These are phyloP conservation scores for Albula goreensis DNA, from an alignment of 2,113 vertebrate genomes.

Conservation along the genomic window DNA sequence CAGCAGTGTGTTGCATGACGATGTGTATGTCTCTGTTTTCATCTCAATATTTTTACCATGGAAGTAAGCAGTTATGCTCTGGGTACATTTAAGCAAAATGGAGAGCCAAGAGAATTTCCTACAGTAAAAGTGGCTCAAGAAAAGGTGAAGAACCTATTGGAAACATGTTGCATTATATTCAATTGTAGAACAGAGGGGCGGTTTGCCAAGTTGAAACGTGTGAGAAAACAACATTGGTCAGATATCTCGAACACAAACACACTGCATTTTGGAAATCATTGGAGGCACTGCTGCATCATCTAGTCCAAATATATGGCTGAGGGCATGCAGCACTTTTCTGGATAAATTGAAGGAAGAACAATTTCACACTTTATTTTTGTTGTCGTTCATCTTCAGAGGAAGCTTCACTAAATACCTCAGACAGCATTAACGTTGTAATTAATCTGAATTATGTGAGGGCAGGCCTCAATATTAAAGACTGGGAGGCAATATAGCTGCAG, in stretches of 20 bases:
- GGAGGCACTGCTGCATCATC: constrained; percentile 57
- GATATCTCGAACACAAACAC: constrained; percentile 33
- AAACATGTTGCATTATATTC: constrained; percentile 66
- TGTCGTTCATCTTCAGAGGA: constrained; percentile 1
- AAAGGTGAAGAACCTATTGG: constrained; percentile 71
- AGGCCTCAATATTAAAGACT: not conserved
- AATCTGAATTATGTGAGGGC: constrained; percentile 10
- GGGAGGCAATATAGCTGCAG: not conserved
- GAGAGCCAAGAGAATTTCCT: constrained; percentile 2
- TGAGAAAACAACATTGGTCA: constrained; percentile 49
- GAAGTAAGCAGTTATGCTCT: not conserved
- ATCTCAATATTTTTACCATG: too few relatives aligned
- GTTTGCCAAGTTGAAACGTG: constrained; percentile 46
- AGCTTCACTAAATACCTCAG: not conserved
- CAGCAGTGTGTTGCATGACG: too few relatives aligned
- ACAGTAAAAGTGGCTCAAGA: constrained; percentile 64
- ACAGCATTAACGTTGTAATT: not conserved
- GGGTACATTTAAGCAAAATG: not conserved
- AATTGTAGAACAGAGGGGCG: constrained; percentile 52
- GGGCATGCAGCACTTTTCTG: constrained; percentile 37
- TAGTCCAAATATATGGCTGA: constrained; percentile 33
- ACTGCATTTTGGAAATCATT: constrained; percentile 54
- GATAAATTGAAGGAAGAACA: constrained; percentile 10
- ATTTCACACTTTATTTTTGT: constrained; percentile 9
- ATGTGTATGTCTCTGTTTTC: too few relatives aligned